Evolutionary conservation across 2,113 vertebrate species (phyloP).

Genomic region (Paratilapia polleni): DNA sequence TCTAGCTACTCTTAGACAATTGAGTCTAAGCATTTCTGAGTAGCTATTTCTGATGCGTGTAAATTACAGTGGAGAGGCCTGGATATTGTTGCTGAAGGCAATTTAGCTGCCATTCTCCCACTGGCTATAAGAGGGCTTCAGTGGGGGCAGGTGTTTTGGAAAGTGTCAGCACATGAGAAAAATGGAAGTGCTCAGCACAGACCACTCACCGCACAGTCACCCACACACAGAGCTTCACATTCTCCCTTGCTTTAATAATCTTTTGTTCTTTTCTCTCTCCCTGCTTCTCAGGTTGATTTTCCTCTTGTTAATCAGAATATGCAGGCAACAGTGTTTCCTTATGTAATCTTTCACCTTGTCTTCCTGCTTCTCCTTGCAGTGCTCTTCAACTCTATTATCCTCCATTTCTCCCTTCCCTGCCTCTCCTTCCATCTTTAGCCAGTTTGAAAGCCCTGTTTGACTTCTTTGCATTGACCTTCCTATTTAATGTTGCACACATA

Average conservation of each 20-base stretch:
- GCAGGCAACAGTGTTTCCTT: neutral
- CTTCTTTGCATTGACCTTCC: constrained; percentile 45
- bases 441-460: constrained; percentile 19
- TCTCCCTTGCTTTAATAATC: constrained; percentile 17
- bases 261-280: constrained; percentile 27
- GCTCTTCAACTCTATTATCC: neutral
- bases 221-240: constrained; percentile 9
- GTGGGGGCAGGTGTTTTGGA: constrained; percentile 51
- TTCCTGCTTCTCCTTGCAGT: neutral
- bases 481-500: constrained; percentile 24
- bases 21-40: constrained; percentile 21
- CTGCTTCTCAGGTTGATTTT: neutral
- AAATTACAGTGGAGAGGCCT: constrained; percentile 42
- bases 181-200: constrained; percentile 44
- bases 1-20: neutral
- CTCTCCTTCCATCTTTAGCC: neutral
- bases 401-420: neutral
- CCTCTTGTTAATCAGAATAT: constrained; percentile 32
- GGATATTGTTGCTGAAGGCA: constrained; percentile 46
- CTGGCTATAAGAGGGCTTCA: constrained; percentile 25
- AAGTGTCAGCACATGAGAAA: constrained; percentile 51
- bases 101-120: constrained; percentile 56
- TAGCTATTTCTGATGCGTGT: constrained; percentile 34
- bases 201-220: constrained; percentile 14
- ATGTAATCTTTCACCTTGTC: constrained; percentile 41